Conservation (phyloP, 2,888 invertebrate species). For the Malachius bipustulatus region DNA sequence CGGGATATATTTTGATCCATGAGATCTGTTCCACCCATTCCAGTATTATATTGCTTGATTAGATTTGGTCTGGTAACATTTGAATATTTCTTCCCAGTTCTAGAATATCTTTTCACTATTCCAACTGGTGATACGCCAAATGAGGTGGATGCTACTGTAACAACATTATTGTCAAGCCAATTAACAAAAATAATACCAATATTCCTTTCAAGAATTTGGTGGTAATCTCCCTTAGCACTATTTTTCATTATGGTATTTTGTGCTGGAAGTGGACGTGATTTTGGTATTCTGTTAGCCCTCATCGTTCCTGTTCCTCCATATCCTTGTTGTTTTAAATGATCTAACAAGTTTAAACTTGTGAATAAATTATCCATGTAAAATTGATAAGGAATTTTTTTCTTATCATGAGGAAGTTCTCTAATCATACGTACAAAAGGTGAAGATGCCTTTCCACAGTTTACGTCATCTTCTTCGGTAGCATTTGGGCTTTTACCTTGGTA, state of each 20-base stretch:
- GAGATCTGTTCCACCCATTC: conserved; percentile 2
- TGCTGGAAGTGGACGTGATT: conserved; percentile 16
- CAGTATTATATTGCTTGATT: conserved; percentile 6
- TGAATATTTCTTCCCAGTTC: neutral
- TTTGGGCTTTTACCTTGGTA: conserved; percentile 23
- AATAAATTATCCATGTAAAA: conserved; percentile 16
- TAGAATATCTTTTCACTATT: conserved; percentile 6
- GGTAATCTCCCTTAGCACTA: conserved; percentile 4
- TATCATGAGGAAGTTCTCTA: conserved; percentile 12
- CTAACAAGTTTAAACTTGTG: conserved; percentile 4
- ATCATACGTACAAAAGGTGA: conserved; percentile 21
- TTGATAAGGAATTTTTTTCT: conserved; percentile 2
- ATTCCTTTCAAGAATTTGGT: conserved; percentile 5
- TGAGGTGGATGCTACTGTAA: conserved; percentile 6
- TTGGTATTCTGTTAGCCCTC: conserved; percentile 16
- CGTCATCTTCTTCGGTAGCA: conserved; percentile 16
- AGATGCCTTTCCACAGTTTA: conserved; percentile 19
- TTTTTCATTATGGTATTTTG: conserved; percentile 4
- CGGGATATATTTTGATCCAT: conserved; percentile 4
- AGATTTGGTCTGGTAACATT: conserved; percentile 7
- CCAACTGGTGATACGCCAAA: neutral
- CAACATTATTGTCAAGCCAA: conserved; percentile 6
- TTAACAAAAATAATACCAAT: conserved; percentile 4
- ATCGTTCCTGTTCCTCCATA: conserved; percentile 16
- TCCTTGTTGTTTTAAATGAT: conserved; percentile 8